phyloP scores from a whole-genome alignment of 1,140 invertebrate genomes.

The Aphidius gifuensis region DNA sequence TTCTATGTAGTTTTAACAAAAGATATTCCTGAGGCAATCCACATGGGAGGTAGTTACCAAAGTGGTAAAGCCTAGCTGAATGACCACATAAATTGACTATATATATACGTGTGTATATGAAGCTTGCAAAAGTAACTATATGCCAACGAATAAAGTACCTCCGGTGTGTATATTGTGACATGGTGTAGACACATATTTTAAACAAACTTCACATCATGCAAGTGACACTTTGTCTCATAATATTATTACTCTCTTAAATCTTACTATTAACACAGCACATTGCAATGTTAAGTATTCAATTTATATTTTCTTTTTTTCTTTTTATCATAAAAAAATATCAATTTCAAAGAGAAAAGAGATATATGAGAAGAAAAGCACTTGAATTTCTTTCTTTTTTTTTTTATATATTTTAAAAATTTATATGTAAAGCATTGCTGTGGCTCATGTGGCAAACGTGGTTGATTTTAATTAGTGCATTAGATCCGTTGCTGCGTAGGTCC shows the following conservation, averaged over 20 bases:
- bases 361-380: background rate
- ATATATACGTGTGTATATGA: too few species aligned
- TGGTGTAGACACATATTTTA: background rate
- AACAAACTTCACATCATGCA: background rate
- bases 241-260: too few species aligned
- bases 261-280: too few species aligned
- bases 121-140: background rate
- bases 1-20: background rate
- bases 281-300: too few species aligned
- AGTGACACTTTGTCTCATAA: background rate
- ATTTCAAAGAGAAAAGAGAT: background rate
- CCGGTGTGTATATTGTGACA: background rate
- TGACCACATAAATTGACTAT: slow-evolving; percentile 22
- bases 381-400: too few species aligned
- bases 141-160: slow-evolving; percentile 3
- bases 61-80: slow-evolving; percentile 25
- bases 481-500: slow-evolving; percentile 28
- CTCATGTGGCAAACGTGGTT: slow-evolving; percentile 23
- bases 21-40: slow-evolving; percentile 7
- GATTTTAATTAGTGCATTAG: slow-evolving; percentile 42
- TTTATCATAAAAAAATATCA: too few species aligned
- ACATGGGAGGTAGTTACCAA: slow-evolving; percentile 17
- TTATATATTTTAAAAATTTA: too few species aligned
- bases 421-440: background rate
- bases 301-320: too few species aligned